Base-by-base conservation (phyloP, 2,888 invertebrate species). In the Sinopyrophorus schimmeli region DNA sequence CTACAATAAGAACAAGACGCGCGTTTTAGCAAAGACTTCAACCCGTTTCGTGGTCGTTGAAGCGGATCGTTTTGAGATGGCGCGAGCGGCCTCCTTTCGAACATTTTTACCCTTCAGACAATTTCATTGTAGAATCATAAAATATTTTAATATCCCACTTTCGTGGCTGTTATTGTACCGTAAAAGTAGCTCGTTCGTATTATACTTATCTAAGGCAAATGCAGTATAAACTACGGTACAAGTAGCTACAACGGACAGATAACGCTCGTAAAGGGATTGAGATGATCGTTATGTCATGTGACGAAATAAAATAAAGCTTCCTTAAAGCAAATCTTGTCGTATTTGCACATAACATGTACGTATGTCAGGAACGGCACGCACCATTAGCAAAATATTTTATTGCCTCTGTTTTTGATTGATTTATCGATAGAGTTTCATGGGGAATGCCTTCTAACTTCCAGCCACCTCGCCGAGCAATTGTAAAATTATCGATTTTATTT, bases 81-180 rank as follows among this genome's bases (percentile, higher is more conserved):
- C 30, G 11, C 2, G 7, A 38, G 27, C 10, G n/a, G 23, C 24
- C n/a, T 32, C 23, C 24, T 26, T 18, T 1, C 11, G 5, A 17
- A 2, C n/a, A n/a, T n/a, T 7, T 5, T 17, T 30, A 44, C 41
- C 51, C 37, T 47, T 30, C 41, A 41, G 40, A 41, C 46, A 41
- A 37, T 51, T 51, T 51, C 41, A 51, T 51, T 47, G 46, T 51
- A 46, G 51, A 50, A 50, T 62, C 61, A 64, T 70, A 70, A 71
- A 67, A 68, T 69, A 67, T 70, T 53, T 70, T 70, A 71, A 70
- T 69, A 68, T 63, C 64, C 70, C 70, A 70, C 69, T 71, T 70
- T 65, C 63, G 61, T 58, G 66, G 66, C 65, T 67, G 70, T 73
- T 73, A 72, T 71, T 68, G 66, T 71, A 64, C 67, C 68, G 70